A percentile compares a stretch with the other conserved stretches of the same genome.
phyloP scores from a whole-genome alignment of 2,113 vertebrate species.

The Pedetes capensis region DNA sequence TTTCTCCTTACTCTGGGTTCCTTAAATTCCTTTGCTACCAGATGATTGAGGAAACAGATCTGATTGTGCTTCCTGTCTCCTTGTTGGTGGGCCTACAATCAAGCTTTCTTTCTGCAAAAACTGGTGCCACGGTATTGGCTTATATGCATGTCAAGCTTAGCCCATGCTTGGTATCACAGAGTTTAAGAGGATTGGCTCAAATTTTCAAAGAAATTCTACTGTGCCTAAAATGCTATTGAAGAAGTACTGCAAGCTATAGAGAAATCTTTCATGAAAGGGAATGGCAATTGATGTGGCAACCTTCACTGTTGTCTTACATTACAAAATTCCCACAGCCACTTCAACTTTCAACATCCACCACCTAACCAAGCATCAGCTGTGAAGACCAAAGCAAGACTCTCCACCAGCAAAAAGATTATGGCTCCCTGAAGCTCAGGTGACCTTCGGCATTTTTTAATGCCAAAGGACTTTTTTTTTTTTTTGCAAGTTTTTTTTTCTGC shows the following conservation, averaged over 20 bases:
- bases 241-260: not conserved
- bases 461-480: too few species aligned
- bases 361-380: not conserved
- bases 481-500: too few species aligned
- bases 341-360: not conserved
- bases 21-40: not conserved
- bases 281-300: not conserved
- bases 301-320: not conserved
- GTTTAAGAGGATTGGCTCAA: too few species aligned
- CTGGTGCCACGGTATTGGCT: not conserved
- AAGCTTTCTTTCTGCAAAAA: not conserved
- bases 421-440: not conserved
- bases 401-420: not conserved
- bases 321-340: not conserved
- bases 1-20: not conserved
- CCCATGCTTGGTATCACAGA: not conserved
- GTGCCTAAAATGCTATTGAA: not conserved
- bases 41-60: not conserved
- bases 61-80: not conserved
- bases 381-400: not conserved
- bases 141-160: not conserved
- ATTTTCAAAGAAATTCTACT: not conserved
- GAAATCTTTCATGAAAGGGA: not conserved
- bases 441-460: not conserved
- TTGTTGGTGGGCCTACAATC: not conserved